These are phyloP conservation scores for Drosophila punjabiensis DNA, from an alignment of 1,140 invertebrate genomes.

Conservation along the genomic window DNA sequence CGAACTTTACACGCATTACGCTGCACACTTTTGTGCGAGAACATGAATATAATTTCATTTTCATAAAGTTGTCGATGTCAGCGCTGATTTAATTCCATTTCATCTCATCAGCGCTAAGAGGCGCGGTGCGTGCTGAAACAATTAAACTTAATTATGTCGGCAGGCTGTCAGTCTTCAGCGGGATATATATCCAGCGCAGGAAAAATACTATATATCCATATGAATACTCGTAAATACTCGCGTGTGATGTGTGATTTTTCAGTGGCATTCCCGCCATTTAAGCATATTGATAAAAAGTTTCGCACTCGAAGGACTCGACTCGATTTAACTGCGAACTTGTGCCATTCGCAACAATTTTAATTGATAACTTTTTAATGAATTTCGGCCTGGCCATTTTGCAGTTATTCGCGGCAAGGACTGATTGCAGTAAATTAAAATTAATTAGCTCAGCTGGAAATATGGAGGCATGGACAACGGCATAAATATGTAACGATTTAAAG, in stretches of 20 bases:
- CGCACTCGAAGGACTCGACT: slow-evolving; percentile 41
- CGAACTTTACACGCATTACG: slow-evolving; percentile 27
- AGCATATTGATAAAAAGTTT: slow-evolving; percentile 70
- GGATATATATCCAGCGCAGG: slow-evolving; percentile 26
- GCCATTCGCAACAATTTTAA: slow-evolving; percentile 64
- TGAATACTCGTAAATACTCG: slow-evolving; percentile 26
- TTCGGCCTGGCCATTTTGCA: slow-evolving; percentile 46
- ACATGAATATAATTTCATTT: slow-evolving; percentile 75
- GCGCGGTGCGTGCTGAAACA: slow-evolving; percentile 69
- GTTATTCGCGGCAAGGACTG: slow-evolving; percentile 4
- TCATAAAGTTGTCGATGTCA: slow-evolving; percentile 84
- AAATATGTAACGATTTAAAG: slow-evolving; percentile 63
- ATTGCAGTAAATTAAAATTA: slow-evolving; percentile 78
- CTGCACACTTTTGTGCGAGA: slow-evolving; percentile 71
- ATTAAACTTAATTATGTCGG: slow-evolving; percentile 80
- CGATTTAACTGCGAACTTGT: slow-evolving; percentile 56
- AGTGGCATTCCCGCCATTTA: slow-evolving; percentile 51
- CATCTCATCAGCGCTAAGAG: slow-evolving; percentile 50
- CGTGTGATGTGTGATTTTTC: slow-evolving; percentile 33
- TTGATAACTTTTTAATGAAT: slow-evolving; percentile 82
- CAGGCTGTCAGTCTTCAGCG: slow-evolving; percentile 38
- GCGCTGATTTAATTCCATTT: slow-evolving; percentile 81
- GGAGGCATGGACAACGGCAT: slow-evolving; percentile 47
- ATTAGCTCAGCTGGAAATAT: slow-evolving; percentile 60
- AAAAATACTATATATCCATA: neutral